Base-by-base conservation (phyloP, 2,113 vertebrate genomes). In the Syngnathoides biaculeatus region DNA sequence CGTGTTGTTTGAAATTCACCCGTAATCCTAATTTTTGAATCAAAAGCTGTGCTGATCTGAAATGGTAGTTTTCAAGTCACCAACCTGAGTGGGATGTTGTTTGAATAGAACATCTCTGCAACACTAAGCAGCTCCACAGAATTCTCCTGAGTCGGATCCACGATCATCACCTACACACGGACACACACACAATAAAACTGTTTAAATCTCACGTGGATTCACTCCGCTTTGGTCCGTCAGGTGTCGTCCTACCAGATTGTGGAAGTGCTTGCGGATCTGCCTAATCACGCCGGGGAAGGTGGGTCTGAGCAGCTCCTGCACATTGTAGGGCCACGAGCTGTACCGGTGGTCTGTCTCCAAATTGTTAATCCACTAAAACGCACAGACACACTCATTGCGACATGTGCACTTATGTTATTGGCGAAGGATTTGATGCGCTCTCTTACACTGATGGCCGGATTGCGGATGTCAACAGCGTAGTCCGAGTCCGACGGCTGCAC, bases 281-380 rank as follows among this genome's bases (percentile, higher is more conserved):
- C 97, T 90, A 79, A 99, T 98, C 74, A 99, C 97, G 1, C 97
- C 97, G 0, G 97, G 97, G 86, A 99, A 99, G 0, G 97, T 99
- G 10, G 97, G 96, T 15, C 97, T 91, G 72, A 98, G 93, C 61
- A 99, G 89, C 60, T 98, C 97, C 53, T 99, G 97, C 22, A 98
- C 89, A 0, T 85, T 99, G 66, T 93, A 94, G 61, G 97, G 95
- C 97, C 97, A 99, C 0, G 94, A 93, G 65, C 86, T 92, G 57
- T 99, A 99, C 27, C 89, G 90, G 82, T 93, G 92, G 27, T 99
- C 96, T 0, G 92, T 87, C 82, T 99, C 97, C 52, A 99, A 83
- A 66, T 98, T 97, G 87, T 99, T 99, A 79, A 98, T 93, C 97
- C 97, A 99, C 97, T 98, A 58, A n/a, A 73, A 50, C 2, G n/a